phyloP scores from a whole-genome alignment of 2,888 invertebrate genomes.

The Lissocephala sabroskyi region DNA sequence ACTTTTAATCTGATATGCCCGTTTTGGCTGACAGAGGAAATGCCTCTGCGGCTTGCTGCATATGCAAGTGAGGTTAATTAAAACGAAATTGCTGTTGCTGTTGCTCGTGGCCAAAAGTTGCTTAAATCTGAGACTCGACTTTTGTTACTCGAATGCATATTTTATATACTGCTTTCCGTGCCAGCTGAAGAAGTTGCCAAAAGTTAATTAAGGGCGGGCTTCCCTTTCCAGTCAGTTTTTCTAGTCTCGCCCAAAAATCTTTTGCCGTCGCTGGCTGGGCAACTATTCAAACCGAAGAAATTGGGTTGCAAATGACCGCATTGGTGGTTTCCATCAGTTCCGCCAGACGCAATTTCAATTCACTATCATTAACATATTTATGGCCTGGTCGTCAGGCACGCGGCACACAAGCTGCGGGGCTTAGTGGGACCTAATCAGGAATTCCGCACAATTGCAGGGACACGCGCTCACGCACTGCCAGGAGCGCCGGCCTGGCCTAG shows the following conservation, averaged over 20 bases:
- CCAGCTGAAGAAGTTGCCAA: too few species aligned
- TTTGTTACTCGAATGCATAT: too few species aligned
- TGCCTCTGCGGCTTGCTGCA: slow-evolving; percentile 19
- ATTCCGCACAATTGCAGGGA: slow-evolving; percentile 47
- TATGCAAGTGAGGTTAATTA: slow-evolving; percentile 43
- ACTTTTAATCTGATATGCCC: slow-evolving; percentile 40
- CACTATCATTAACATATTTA: slow-evolving; percentile 56
- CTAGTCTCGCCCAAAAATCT: too few species aligned
- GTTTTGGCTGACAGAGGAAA: slow-evolving; percentile 9
- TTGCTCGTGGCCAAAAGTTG: slow-evolving; percentile 21
- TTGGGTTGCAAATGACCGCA: too few species aligned
- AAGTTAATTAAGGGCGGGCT: too few species aligned
- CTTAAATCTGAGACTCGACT: too few species aligned
- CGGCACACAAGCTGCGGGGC: slow-evolving; percentile 1
- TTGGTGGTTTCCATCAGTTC: too few species aligned
- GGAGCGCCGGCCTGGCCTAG: too few species aligned
- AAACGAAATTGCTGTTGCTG: slow-evolving; percentile 30
- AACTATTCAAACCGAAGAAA: not conserved
- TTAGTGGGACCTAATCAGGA: slow-evolving; percentile 33
- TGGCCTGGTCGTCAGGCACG: slow-evolving; percentile 14
- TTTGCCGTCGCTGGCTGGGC: not conserved
- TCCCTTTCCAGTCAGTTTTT: too few species aligned
- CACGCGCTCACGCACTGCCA: too few species aligned
- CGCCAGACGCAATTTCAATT: slow-evolving; percentile 46
- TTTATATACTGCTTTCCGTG: too few species aligned